These are phyloP conservation scores for Cossypha dichroa DNA, from an alignment of 2,797 vertebrate genomes.

Conservation along the genomic window DNA sequence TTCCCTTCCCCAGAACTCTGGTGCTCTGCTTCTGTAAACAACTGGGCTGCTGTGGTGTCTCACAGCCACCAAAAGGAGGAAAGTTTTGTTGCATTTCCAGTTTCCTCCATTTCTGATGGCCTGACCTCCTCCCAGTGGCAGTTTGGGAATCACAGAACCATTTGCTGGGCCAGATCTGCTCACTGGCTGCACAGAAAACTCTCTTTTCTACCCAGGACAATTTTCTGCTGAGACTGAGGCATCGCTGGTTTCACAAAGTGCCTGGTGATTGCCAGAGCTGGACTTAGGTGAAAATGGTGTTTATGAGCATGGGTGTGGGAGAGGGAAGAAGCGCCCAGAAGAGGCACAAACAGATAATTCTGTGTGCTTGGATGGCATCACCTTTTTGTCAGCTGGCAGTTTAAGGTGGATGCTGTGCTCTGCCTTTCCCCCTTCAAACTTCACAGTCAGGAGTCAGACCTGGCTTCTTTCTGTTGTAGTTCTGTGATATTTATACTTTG, in stretches of 20 bases:
- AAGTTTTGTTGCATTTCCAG: background rate
- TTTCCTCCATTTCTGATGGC: background rate
- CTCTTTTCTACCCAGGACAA: background rate
- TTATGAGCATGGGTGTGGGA: background rate
- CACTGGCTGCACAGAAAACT: background rate
- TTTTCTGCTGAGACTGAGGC: background rate
- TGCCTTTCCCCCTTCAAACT: background rate
- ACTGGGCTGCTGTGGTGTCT: background rate
- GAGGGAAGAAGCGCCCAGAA: background rate
- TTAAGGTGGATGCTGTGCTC: background rate
- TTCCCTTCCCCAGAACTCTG: background rate
- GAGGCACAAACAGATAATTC: fast-evolving
- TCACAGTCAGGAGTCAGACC: background rate
- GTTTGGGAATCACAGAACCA: background rate
- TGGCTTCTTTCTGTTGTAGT: background rate
- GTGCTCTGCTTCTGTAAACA: background rate
- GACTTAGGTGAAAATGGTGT: background rate
- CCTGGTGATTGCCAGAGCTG: background rate
- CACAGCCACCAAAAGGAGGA: background rate
- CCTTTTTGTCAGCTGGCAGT: background rate
- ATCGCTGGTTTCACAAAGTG: background rate
- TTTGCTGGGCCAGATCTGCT: background rate
- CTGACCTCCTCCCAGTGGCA: background rate
- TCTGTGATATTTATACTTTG: background rate
- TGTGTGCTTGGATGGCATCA: background rate